Percentiles rank a stretch among this genome's conserved stretches.
phyloP scores from a whole-genome alignment of 1,140 invertebrate genomes.

The Drosophila repleta region DNA sequence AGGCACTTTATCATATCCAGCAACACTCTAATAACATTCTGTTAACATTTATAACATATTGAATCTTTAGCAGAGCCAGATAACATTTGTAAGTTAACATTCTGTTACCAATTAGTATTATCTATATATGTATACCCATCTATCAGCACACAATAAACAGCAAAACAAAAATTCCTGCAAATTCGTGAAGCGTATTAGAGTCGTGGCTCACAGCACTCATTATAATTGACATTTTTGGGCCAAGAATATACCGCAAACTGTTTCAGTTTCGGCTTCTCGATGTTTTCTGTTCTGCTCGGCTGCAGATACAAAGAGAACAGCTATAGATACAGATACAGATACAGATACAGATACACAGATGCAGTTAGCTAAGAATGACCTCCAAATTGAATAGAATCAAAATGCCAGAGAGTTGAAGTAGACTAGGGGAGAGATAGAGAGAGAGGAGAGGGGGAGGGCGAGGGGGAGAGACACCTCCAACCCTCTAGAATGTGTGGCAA shows the following conservation, averaged over 20 bases:
- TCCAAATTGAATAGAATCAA: constrained; percentile 62
- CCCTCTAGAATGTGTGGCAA: constrained; percentile 58
- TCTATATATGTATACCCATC: not conserved
- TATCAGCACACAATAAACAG: not conserved
- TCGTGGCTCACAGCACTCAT: constrained; percentile 29
- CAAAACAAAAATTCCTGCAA: not conserved
- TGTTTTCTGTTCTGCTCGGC: constrained; percentile 57
- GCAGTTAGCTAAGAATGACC: constrained; percentile 57
- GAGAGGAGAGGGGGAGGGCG: not conserved
- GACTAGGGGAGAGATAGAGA: not conserved
- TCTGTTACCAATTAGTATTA: no score
- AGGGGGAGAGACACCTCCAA: constrained; percentile 21
- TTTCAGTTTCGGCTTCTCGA: constrained; percentile 57
- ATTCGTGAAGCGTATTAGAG: constrained; percentile 9
- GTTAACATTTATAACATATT: no score
- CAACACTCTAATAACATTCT: no score
- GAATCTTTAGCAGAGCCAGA: no score
- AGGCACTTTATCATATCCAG: no score
- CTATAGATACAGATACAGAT: constrained; percentile 43
- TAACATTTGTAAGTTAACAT: no score
- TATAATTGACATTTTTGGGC: constrained; percentile 80
- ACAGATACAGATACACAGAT: constrained; percentile 38
- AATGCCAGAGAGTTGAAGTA: constrained; percentile 37
- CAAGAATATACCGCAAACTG: constrained; percentile 78
- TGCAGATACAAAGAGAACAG: constrained; percentile 44